Conservation (phyloP, 2,888 invertebrate species). For the Coelogynopora nodosa region DNA sequence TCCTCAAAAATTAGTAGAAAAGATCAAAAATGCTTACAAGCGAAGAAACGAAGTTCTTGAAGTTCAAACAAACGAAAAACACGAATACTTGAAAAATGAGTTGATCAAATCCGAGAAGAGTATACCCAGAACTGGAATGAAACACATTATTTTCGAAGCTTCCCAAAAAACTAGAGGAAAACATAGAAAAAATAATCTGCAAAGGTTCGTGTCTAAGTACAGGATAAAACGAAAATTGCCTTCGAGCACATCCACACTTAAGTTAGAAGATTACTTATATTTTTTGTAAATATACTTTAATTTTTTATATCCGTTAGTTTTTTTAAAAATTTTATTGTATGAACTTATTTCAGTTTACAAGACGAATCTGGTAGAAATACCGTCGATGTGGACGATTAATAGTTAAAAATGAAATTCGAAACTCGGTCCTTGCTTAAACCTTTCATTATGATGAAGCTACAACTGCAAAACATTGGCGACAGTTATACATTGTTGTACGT, state of each 20-base stretch:
- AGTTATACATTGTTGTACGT: too few relatives aligned
- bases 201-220: not conserved
- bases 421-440: too few relatives aligned
- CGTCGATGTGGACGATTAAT: not conserved
- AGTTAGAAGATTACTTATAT: not conserved
- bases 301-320: not conserved
- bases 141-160: not conserved
- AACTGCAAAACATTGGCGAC: too few relatives aligned
- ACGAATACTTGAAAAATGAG: not conserved
- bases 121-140: not conserved
- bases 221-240: not conserved
- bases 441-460: too few relatives aligned
- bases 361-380: not conserved
- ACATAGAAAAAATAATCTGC: not conserved
- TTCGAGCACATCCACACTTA: too few relatives aligned
- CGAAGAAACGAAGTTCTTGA: not conserved
- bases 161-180: not conserved
- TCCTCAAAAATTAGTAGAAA: not conserved
- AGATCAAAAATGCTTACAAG: not conserved
- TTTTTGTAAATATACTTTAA: not conserved
- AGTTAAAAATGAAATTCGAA: too few relatives aligned
- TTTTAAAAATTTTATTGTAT: not conserved
- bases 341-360: not conserved
- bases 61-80: not conserved
- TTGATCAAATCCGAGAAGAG: not conserved